Percentiles rank a stretch among this genome's conserved stretches.
These are phyloP conservation scores for Hyperopisus bebe DNA, from an alignment of 2,113 vertebrate species.

Conservation along the genomic window DNA sequence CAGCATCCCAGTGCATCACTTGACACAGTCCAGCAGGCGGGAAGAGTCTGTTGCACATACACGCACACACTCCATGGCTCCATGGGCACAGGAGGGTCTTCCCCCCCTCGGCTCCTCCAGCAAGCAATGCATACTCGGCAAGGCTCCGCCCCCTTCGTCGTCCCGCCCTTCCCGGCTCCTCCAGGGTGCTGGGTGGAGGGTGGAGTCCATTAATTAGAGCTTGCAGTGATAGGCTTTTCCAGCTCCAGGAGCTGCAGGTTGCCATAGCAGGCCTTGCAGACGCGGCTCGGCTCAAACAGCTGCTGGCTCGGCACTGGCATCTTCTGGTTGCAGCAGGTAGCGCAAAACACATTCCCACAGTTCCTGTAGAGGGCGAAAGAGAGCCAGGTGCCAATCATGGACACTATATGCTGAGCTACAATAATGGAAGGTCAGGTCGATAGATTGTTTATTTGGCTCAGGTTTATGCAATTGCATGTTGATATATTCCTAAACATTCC, in stretches of 20 bases:
- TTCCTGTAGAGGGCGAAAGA: constrained; percentile 68
- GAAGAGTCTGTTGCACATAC: constrained; percentile 8
- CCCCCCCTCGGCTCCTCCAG: neutral
- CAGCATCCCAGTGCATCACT: constrained; percentile 21
- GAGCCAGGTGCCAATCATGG: neutral
- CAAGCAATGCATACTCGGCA: neutral
- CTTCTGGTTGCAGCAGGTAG: constrained; percentile 97
- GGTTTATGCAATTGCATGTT: neutral
- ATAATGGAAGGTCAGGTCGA: neutral
- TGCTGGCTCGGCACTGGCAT: constrained; percentile 95
- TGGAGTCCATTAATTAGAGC: constrained; percentile 69
- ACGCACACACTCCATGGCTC: constrained; percentile 14
- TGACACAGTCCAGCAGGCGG: constrained; percentile 16
- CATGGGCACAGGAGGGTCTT: neutral
- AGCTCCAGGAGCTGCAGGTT: constrained; percentile 81
- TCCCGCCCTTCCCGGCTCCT: neutral
- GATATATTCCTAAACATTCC: neutral
- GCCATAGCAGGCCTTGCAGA: constrained; percentile 87
- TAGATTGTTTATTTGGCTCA: neutral
- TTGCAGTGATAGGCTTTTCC: constrained; percentile 87
- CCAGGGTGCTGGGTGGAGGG: neutral
- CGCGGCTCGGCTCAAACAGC: constrained; percentile 89
- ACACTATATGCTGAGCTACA: too few relatives aligned
- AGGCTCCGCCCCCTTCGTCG: neutral
- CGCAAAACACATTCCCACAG: constrained; percentile 95